Evolutionary conservation across 2,888 invertebrate genomes (phyloP).

Genomic region (Rhyacophila evoluta): DNA sequence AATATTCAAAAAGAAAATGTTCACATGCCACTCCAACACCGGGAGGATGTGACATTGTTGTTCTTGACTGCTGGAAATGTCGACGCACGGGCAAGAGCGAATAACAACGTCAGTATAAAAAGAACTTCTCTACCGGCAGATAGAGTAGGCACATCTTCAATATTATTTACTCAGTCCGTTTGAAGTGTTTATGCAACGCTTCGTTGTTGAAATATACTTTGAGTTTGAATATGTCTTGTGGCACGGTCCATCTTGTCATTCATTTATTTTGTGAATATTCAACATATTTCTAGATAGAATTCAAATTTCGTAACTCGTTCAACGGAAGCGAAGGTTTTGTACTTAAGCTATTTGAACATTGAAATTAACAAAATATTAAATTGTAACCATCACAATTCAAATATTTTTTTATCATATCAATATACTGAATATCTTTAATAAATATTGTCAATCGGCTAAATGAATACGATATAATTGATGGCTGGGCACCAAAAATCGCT

Average conservation of each 20-base stretch:
- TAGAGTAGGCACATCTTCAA: conserved; percentile 16
- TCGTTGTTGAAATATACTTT: conserved; percentile 35
- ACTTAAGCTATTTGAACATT: no score
- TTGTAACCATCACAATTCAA: no score
- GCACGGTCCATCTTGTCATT: background rate
- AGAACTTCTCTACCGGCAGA: background rate
- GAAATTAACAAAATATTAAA: no score
- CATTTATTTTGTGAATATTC: conserved; percentile 2
- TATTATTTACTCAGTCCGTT: conserved; percentile 45
- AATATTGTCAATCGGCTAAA: no score
- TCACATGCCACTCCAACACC: conserved; percentile 17
- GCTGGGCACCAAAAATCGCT: no score
- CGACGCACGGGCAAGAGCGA: conserved; percentile 45
- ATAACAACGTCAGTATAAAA: background rate
- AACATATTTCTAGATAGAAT: background rate
- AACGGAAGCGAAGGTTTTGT: no score
- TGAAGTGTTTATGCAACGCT: conserved; percentile 49
- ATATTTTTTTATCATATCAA: no score
- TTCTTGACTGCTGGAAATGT: conserved; percentile 46
- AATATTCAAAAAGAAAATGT: background rate
- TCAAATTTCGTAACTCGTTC: no score
- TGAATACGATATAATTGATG: no score
- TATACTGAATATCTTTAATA: no score
- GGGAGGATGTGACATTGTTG: conserved; percentile 38
- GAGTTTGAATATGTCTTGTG: conserved; percentile 29